Conservation (phyloP, 1,140 invertebrate genomes). For the Trichonephila clavipes region DNA sequence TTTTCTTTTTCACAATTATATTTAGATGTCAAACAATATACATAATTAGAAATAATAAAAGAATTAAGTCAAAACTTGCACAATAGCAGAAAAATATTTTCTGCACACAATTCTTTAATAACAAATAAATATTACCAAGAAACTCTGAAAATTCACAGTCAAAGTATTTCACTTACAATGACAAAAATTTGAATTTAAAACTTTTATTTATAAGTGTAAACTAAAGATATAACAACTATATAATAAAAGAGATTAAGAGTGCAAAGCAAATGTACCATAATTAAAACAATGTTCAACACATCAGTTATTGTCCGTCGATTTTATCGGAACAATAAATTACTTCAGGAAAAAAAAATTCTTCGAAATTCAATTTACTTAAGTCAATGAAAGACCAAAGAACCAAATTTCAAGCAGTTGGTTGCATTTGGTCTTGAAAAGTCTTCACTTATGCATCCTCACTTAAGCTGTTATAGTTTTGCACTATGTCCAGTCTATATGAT, state of each 20-base stretch:
- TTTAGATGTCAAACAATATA: too few species aligned
- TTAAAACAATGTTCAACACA: not conserved
- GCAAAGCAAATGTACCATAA: not conserved
- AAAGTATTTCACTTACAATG: not conserved
- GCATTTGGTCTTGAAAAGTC: not conserved
- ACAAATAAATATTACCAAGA: not conserved
- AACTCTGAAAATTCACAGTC: not conserved
- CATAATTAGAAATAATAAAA: too few species aligned
- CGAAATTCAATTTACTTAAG: constrained; percentile 3
- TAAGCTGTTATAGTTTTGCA: not conserved
- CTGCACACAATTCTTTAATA: not conserved
- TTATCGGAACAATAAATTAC: not conserved
- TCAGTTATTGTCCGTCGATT: not conserved
- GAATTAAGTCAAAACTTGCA: too few species aligned
- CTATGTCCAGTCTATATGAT: not conserved
- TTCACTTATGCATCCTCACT: not conserved
- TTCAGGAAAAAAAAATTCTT: not conserved
- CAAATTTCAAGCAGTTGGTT: not conserved
- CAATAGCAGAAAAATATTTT: not conserved
- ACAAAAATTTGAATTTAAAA: not conserved
- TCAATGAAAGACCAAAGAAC: not conserved
- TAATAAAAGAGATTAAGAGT: not conserved
- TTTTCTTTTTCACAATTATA: too few species aligned
- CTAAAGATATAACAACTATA: not conserved
- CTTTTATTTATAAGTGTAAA: not conserved